Conservation (phyloP, 2,888 invertebrate species). For the Mesorhabditis spiculigera region DNA sequence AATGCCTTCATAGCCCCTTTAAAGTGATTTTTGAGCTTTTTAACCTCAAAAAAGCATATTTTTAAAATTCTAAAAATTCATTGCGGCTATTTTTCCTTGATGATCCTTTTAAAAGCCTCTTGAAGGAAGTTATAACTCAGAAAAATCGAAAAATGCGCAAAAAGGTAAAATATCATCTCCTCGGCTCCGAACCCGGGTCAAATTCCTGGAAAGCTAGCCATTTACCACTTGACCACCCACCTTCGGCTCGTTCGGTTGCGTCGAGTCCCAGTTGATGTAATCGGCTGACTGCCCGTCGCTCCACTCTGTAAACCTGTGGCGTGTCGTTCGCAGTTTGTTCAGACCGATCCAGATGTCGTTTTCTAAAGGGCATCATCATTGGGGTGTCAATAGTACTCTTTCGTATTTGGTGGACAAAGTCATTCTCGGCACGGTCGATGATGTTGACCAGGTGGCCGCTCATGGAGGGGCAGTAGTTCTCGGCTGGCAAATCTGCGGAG, state of each 20-base stretch:
- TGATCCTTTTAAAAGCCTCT: too few relatives aligned
- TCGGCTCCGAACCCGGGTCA: too few relatives aligned
- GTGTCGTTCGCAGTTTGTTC: conserved; percentile 47
- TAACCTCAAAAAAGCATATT: too few relatives aligned
- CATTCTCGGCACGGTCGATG: conserved; percentile 47
- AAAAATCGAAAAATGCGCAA: too few relatives aligned
- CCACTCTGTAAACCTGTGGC: conserved; percentile 48
- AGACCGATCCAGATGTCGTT: conserved; percentile 56
- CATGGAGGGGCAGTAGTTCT: conserved; percentile 52
- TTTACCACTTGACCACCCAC: conserved; percentile 19
- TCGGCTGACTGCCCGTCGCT: conserved; percentile 39
- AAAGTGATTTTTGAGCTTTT: too few relatives aligned
- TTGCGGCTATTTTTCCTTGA: too few relatives aligned
- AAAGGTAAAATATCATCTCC: too few relatives aligned
- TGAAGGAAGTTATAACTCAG: too few relatives aligned
- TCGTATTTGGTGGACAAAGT: conserved; percentile 46
- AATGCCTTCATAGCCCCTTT: too few relatives aligned
- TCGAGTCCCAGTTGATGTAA: conserved; percentile 52
- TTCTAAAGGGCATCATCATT: conserved; percentile 26
- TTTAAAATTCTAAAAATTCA: too few relatives aligned
- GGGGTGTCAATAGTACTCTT: conserved; percentile 31
- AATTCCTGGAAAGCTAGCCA: too few relatives aligned
- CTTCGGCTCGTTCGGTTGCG: conserved; percentile 51
- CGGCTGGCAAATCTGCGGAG: conserved; percentile 52
- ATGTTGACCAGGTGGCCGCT: conserved; percentile 51